A percentile compares a stretch with the other conserved stretches of the same genome.
These are phyloP conservation scores for Cheilinus undulatus DNA, from an alignment of 2,113 vertebrate genomes.

Conservation along the genomic window DNA sequence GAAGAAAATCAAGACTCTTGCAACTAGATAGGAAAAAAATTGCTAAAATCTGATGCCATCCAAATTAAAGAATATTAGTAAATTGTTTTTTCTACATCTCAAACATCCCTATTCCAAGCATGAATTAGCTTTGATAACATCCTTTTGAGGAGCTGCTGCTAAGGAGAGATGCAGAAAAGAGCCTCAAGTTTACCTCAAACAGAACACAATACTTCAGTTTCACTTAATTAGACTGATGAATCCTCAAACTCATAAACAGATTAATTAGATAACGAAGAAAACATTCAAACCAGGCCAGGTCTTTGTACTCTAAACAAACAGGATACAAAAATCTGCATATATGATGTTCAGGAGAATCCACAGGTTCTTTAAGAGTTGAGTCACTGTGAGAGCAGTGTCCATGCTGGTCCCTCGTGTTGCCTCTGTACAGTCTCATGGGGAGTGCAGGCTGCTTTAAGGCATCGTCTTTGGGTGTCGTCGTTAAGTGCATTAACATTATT, in stretches of 20 bases:
- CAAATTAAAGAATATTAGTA: too few relatives aligned
- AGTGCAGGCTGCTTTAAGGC: constrained; percentile 61
- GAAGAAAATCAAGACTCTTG: too few relatives aligned
- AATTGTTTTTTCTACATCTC: too few relatives aligned
- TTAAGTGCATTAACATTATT: constrained; percentile 75
- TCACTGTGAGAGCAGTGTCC: constrained; percentile 32
- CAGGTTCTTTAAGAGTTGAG: constrained; percentile 55
- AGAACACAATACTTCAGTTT: constrained; percentile 17
- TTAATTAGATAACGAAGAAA: constrained; percentile 15
- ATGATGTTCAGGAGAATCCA: constrained; percentile 47
- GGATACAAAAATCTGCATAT: constrained; percentile 47
- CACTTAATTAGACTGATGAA: constrained; percentile 22
- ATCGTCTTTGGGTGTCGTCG: constrained; percentile 66
- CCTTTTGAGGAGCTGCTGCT: constrained; percentile 2
- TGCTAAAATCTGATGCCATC: too few relatives aligned
- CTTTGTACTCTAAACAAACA: constrained; percentile 29
- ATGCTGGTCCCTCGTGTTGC: constrained; percentile 41
- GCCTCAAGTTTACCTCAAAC: constrained; percentile 13
- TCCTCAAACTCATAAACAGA: constrained; percentile 5
- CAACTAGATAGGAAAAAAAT: too few relatives aligned
- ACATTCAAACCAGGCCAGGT: constrained; percentile 28
- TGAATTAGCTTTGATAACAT: not conserved
- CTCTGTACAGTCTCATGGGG: constrained; percentile 30
- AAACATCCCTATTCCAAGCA: too few relatives aligned
- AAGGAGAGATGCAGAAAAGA: not conserved